Conservation (phyloP, 2,797 vertebrate genomes). For the Varecia variegata region DNA sequence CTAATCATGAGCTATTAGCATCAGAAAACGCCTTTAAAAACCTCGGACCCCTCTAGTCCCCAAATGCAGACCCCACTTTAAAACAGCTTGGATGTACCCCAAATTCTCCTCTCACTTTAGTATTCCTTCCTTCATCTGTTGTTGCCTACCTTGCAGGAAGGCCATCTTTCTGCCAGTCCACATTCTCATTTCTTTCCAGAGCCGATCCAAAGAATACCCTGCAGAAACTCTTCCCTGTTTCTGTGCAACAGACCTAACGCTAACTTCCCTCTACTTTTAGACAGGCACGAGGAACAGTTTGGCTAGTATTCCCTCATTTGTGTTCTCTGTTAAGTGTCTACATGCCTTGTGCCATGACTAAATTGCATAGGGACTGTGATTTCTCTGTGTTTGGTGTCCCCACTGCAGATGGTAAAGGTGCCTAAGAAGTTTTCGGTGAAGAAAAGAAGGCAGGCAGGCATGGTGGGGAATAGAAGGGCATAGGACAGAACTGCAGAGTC, state of each 20-base stretch:
- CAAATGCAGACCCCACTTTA: not conserved
- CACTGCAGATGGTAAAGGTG: not conserved
- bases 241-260: not conserved
- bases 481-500: too few relatives aligned
- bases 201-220: not conserved
- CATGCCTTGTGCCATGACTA: not conserved
- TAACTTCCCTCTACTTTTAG: not conserved
- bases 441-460: not conserved
- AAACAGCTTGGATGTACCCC: not conserved
- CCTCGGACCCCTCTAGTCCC: too few relatives aligned
- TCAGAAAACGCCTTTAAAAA: not conserved
- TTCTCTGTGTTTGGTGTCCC: not conserved
- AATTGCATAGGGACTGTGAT: not conserved
- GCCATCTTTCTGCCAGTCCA: not conserved
- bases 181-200: not conserved
- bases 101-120: not conserved
- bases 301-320: not conserved
- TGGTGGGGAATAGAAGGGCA: not conserved
- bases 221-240: not conserved
- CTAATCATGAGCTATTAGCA: not conserved
- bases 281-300: not conserved
- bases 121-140: not conserved
- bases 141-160: not conserved
- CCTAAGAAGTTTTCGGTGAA: not conserved
- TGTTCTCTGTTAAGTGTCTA: not conserved